Evolutionary conservation across 2,888 invertebrate genomes (phyloP).

Genomic region (Caenorhabditis afra): DNA sequence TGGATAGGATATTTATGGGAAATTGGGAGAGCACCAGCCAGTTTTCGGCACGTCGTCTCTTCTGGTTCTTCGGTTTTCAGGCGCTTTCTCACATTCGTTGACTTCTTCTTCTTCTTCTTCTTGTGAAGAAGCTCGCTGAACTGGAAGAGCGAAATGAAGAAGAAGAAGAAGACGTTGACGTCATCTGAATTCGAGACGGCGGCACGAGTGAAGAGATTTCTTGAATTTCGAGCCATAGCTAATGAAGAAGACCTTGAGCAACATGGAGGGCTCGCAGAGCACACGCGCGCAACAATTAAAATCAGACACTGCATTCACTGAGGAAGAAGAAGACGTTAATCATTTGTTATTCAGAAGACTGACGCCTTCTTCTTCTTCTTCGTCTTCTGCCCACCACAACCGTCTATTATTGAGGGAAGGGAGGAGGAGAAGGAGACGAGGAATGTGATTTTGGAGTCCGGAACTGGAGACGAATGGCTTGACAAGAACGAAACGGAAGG

Average conservation of each 20-base stretch:
- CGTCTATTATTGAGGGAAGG: constrained; percentile 22
- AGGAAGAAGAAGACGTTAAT: constrained; percentile 2
- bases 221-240: constrained; percentile 16
- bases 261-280: not conserved
- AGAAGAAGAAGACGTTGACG: constrained; percentile 26
- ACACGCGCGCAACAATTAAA: constrained; percentile 12
- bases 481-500: constrained; percentile 14
- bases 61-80: not conserved
- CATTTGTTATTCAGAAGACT: constrained; percentile 23
- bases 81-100: constrained; percentile 21
- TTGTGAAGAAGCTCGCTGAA: not conserved
- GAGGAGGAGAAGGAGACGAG: constrained; percentile 8
- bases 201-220: not conserved
- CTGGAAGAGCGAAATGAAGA: not conserved
- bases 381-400: constrained; percentile 26
- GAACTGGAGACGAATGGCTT: constrained; percentile 11
- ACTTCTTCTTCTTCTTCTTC: no score
- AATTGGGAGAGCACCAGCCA: constrained; percentile 12
- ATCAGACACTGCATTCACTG: constrained; percentile 11
- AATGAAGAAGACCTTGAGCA: constrained; percentile 23
- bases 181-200: no score
- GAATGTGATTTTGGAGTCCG: constrained; percentile 14
- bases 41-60: not conserved
- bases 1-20: constrained; percentile 24
- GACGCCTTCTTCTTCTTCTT: not conserved